Evolutionary conservation across 2,797 vertebrate genomes (phyloP), one percentile per base, ranked within the genome.

Genomic region (Pseudocheirus occidentalis): DNA sequence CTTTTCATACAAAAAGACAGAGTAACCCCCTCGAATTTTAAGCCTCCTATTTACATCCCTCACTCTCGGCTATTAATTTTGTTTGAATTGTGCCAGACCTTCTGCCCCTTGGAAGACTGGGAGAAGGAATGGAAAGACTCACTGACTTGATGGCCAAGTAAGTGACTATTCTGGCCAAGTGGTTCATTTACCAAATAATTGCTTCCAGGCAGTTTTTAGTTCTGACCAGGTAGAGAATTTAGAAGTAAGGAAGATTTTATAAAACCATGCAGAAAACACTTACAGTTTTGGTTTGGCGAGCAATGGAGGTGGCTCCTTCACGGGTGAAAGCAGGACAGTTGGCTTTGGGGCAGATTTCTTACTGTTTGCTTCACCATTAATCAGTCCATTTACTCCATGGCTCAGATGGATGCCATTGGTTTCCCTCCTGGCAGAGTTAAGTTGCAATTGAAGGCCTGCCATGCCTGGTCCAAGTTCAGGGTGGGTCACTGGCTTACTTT

Each of bases 261-360:
- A 94, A 94, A 95, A 55, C 66, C 91, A 94, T 12, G 40, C 52
- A 93, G 90, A 96, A 97, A 87, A 91, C 98, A 99, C 99, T 99
- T 98, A 99, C 99, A 99, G 99, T 98, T 99, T 99, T 53, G 99
- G 99, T 96, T 99, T 99, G 97, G 99, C 99, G 73, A 99, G 99
- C 96, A 99, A 98, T 0, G 99, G 99, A 31, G 99, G 99, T 55
- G 98, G 99, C 0, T 99, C 99, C 98, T 99, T 99, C 52, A 97
- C 98, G 11, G 98, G 98, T 62, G 99, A 99, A 94, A 98, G 98
- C 92, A 98, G 97, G 96, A 96, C 95, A 92, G 98, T 95, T 95
- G 98, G 90, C 97, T 97, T 92, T 95, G 97, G 94, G 66, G 91
- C 93, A 93, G 97, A 96, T 94, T 96, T 96, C 94, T 98, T 97